Conservation (phyloP, 2,797 vertebrate genomes). For the Danio albolineatus region DNA sequence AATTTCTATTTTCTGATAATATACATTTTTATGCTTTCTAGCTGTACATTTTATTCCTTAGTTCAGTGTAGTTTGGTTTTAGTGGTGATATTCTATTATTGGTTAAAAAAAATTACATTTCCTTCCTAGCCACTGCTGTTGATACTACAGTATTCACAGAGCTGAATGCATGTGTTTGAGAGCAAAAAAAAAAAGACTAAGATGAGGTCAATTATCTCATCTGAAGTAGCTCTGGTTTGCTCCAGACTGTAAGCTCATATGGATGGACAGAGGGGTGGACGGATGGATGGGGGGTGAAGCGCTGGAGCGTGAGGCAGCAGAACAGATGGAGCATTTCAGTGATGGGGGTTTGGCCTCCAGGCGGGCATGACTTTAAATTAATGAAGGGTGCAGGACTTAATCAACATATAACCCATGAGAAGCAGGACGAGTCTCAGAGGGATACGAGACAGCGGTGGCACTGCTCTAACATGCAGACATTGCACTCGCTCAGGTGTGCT, state of each 20-base stretch:
- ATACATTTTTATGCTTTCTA: too few species aligned
- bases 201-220: conserved; percentile 43
- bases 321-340: conserved; percentile 61
- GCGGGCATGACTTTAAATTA: conserved; percentile 56
- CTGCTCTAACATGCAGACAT: not conserved
- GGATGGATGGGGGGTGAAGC: conserved; percentile 18
- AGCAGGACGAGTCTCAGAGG: conserved; percentile 17
- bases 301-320: conserved; percentile 46
- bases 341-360: conserved; percentile 28
- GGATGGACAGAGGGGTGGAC: conserved; percentile 23
- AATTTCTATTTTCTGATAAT: too few species aligned
- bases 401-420: conserved; percentile 50
- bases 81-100: too few species aligned
- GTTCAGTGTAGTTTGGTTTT: too few species aligned
- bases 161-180: conserved; percentile 14
- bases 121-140: not conserved
- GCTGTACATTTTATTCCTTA: too few species aligned
- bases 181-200: conserved; percentile 9
- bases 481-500: conserved; percentile 56
- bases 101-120: not conserved
- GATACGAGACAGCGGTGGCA: conserved; percentile 2
- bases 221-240: conserved; percentile 1
- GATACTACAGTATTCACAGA: not conserved
- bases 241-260: not conserved
- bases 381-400: conserved; percentile 65